Evolutionary conservation across 1,140 invertebrate genomes (phyloP).

Genomic region (Apolygus lucorum): DNA sequence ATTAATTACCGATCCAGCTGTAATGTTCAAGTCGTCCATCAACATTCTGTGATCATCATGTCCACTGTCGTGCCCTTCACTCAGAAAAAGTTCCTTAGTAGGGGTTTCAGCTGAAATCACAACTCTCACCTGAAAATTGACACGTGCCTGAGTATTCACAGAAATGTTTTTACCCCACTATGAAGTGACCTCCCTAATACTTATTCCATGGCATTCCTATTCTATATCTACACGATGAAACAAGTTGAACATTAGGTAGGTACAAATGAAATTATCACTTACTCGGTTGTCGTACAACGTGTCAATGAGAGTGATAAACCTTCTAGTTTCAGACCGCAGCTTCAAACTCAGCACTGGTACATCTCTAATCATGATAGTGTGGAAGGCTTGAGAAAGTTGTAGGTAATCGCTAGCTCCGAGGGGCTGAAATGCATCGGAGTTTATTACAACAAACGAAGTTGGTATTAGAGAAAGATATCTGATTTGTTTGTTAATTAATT

Average conservation of each 20-base stretch:
- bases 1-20: slow-evolving; percentile 44
- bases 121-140: slow-evolving; percentile 55
- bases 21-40: slow-evolving; percentile 89
- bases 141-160: too few species aligned
- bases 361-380: slow-evolving; percentile 86
- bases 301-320: slow-evolving; percentile 96
- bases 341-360: slow-evolving; percentile 73
- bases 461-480: too few species aligned
- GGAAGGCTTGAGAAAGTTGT: slow-evolving; percentile 82
- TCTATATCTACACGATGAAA: too few species aligned
- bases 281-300: slow-evolving; percentile 93
- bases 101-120: slow-evolving; percentile 70
- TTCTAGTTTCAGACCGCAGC: slow-evolving; percentile 71
- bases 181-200: too few species aligned
- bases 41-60: slow-evolving; percentile 66
- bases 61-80: slow-evolving; percentile 43
- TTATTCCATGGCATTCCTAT: too few species aligned
- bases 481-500: too few species aligned
- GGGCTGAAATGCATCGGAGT: slow-evolving; percentile 50
- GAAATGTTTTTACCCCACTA: too few species aligned
- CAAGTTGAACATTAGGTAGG: too few species aligned
- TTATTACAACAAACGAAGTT: too few species aligned
- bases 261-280: too few species aligned
- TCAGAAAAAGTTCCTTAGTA: slow-evolving; percentile 64
- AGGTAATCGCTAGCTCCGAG: slow-evolving; percentile 91